These are phyloP conservation scores for Sitta europaea DNA, from an alignment of 2,113 vertebrate genomes.

Conservation along the genomic window DNA sequence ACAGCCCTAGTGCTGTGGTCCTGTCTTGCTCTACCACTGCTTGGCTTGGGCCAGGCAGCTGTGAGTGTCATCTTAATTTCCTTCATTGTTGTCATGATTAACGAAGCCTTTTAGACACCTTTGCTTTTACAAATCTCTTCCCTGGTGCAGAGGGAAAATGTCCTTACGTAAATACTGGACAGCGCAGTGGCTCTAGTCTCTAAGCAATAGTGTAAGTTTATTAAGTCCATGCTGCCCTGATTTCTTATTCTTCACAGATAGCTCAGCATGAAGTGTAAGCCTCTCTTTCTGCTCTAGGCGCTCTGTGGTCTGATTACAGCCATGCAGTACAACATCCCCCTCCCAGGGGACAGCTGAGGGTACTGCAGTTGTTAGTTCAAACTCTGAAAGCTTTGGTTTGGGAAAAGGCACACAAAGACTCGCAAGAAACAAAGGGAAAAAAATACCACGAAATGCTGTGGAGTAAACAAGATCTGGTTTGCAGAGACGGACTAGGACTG, in stretches of 20 bases:
- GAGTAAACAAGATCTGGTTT: conserved; percentile 15
- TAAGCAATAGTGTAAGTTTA: background rate
- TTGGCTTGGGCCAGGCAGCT: background rate
- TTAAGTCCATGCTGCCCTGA: background rate
- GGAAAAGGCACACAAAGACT: background rate
- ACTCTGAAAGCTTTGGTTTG: background rate
- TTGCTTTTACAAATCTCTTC: background rate
- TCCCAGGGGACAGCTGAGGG: background rate
- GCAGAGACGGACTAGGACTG: background rate
- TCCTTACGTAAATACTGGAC: background rate
- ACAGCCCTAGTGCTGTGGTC: background rate
- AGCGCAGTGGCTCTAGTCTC: background rate
- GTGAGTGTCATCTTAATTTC: background rate
- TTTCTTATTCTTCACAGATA: background rate
- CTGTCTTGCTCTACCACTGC: background rate
- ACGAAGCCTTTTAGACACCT: background rate
- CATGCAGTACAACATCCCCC: background rate
- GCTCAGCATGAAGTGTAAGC: background rate
- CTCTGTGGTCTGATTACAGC: background rate
- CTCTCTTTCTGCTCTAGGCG: background rate
- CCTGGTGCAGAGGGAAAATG: background rate
- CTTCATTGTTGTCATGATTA: background rate
- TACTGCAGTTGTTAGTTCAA: background rate
- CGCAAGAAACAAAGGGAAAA: background rate
- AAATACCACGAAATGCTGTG: background rate